Evolutionary conservation across 2,888 invertebrate genomes (phyloP), one percentile per base, ranked within the genome.

Genomic region (Cantharis lateralis): DNA sequence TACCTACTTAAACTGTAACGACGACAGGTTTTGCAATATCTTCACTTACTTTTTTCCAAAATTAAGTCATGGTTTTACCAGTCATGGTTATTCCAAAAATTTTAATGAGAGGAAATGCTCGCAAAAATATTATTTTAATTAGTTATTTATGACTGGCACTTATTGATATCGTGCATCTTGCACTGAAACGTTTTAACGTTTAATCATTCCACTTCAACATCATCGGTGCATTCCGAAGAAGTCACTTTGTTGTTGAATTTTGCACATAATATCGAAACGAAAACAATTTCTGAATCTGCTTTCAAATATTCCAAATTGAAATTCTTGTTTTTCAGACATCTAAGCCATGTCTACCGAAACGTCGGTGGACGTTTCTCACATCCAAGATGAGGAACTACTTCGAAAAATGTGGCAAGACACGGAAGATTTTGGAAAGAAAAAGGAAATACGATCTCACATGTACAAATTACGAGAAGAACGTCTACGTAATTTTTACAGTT

Each of bases 341-440:
- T 32, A 32, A 79, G 76, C 78, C 75, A 87, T 87, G 87, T 84
- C 86, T 79, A 81, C 86, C 76, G 85, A 86, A 77, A 85, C 85
- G 77, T 82, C 92, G 85, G 91, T 90, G 82, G 94, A 94, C 89
- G 91, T 94, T 85, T 91, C 92, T 82, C 88, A 90, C 83, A 94
- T 95, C 79, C 91, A 91, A 82, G 95, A 94, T 90, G 95, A 95
- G 88, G 95, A 95, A 87, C 87, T 93, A 84, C 90, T 95, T 82
- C 91, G 94, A 72, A 92, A 92, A 87, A 94, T 95, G 95, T 95
- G 95, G 95, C 93, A 95, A 89, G 93, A 94, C 87, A 94, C 96
- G 68, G 95, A 95, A 85, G 96, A 96, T 88, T 95, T 94, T 87
- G 94, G 94, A 73, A 92, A 93, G 80, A 95, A 96, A 89, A 95